Conservation (phyloP, 2,888 invertebrate genomes). For the Anthophora plumipes region DNA sequence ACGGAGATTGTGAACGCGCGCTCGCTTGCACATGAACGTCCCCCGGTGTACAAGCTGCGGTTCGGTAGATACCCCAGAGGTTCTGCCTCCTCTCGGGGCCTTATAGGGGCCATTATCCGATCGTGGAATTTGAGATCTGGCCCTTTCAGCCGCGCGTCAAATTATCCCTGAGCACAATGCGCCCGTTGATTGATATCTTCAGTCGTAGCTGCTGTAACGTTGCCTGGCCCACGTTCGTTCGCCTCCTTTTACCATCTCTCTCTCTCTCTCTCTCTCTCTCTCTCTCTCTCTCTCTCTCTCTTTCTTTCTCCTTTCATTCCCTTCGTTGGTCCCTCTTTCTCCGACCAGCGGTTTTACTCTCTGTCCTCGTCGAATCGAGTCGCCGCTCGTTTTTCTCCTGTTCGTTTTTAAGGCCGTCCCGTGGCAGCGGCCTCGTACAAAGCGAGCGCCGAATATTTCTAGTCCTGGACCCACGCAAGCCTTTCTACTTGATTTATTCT, state of each 20-base stretch:
- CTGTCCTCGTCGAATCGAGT: constrained; percentile 47
- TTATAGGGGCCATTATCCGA: constrained; percentile 79
- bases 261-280: constrained; percentile 42
- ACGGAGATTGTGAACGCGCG: constrained; percentile 4
- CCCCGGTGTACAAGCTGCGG: constrained; percentile 59
- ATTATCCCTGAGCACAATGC: constrained; percentile 82
- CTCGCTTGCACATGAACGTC: constrained; percentile 20
- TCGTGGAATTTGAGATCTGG: constrained; percentile 82
- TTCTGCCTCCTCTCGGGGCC: constrained; percentile 64
- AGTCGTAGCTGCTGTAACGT: constrained; percentile 78
- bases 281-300: constrained; percentile 36
- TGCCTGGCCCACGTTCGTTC: constrained; percentile 61
- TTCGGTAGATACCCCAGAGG: constrained; percentile 64
- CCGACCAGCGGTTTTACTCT: constrained; percentile 28
- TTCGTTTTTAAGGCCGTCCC: constrained; percentile 59
- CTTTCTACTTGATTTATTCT: constrained; percentile 81
- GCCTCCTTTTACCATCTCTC: constrained; percentile 38
- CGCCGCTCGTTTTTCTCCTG: constrained; percentile 52
- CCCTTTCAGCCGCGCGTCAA: constrained; percentile 83
- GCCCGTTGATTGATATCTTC: constrained; percentile 83
- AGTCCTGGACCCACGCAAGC: constrained; percentile 74
- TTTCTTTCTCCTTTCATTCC: constrained; percentile 36
- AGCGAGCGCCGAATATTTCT: constrained; percentile 76
- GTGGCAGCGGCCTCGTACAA: constrained; percentile 75
- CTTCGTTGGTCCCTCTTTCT: constrained; percentile 35